Evolutionary conservation across 2,113 vertebrate species (phyloP).

Genomic region (Podarcis cretensis): DNA sequence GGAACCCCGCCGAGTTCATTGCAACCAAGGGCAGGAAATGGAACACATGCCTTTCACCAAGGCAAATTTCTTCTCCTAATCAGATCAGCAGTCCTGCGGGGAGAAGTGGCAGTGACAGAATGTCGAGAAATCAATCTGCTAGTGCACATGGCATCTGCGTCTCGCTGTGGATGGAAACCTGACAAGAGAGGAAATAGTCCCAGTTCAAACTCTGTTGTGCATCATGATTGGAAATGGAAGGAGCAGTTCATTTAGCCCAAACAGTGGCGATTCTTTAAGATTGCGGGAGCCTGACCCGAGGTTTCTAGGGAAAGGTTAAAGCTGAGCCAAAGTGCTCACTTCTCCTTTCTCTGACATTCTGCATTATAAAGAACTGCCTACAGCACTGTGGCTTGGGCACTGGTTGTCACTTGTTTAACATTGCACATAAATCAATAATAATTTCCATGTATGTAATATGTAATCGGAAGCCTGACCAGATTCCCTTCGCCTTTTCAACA

Average conservation of each 20-base stretch:
- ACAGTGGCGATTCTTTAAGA: conserved; percentile 3
- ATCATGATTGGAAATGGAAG: conserved; percentile 56
- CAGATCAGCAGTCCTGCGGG: conserved; percentile 65
- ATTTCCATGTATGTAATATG: background rate
- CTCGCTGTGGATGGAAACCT: conserved; percentile 46
- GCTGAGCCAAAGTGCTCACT: conserved; percentile 41
- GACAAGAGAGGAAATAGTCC: conserved; percentile 51
- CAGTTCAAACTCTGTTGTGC: conserved; percentile 44
- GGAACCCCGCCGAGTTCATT: conserved; percentile 52
- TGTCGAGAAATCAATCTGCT: conserved; percentile 64
- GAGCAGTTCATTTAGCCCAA: conserved; percentile 56
- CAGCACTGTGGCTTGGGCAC: conserved; percentile 21
- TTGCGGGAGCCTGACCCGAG: conserved; percentile 33
- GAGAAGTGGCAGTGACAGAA: conserved; percentile 72
- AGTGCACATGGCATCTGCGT: conserved; percentile 37
- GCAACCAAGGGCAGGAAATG: conserved; percentile 73
- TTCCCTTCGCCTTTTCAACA: background rate
- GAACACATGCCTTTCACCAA: conserved; percentile 72
- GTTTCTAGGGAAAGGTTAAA: conserved; percentile 53
- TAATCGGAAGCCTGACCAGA: background rate
- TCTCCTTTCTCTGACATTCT: conserved; percentile 29
- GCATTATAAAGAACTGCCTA: conserved; percentile 10
- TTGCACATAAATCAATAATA: conserved; percentile 7
- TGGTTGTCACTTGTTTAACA: conserved; percentile 20
- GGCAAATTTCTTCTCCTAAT: conserved; percentile 63